Evolutionary conservation across 2,888 invertebrate species (phyloP), one percentile per base, ranked within the genome.

Genomic region (Nudaria mundana): DNA sequence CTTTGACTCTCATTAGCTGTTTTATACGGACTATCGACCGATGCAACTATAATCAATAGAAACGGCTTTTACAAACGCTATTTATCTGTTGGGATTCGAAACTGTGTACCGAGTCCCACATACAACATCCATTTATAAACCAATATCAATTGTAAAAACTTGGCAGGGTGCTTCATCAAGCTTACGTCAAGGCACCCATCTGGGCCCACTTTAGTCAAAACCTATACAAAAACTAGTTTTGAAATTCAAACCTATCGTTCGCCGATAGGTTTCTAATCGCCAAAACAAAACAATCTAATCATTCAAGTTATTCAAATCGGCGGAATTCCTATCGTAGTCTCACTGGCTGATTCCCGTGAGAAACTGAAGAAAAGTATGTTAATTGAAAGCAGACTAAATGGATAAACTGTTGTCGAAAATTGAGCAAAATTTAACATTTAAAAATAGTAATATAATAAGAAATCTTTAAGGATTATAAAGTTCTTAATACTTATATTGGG

Each of bases 331-430:
- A 10, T 36, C 40, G 38, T 35, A 32, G 40, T 37, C 40, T 40
- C 16, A 42, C 36, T 35, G 30, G 33, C 38, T 50, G 40, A 46
- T 71, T 71, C 69, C 70, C 71, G 64, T 71, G 71, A 65, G 71
- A 71, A 71, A 60, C 44, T 14, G 11, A 39, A 44, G 30, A 4
- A 47, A 40, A 63, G 26, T 41, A 48, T 51, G 40, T 40, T 47
- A 54, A 56, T 54, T 60, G 54, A 54, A 49, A 41, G 44, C 43
- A 30, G 41, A 40, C 37, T 25, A 22, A 26, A 41, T 28, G 40
- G 32, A 41, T 48, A 44, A n/a, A 44, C 36, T 29, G 36, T 18
- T 23, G 37, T 47, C 4, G 30, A 20, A 45, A 31, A 45, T 48
- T 45, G 39, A 46, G 61, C 54, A 48, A 58, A 58, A 60, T 60